Conservation (phyloP, 2,888 invertebrate species). For the Trichacis sp. region DNA sequence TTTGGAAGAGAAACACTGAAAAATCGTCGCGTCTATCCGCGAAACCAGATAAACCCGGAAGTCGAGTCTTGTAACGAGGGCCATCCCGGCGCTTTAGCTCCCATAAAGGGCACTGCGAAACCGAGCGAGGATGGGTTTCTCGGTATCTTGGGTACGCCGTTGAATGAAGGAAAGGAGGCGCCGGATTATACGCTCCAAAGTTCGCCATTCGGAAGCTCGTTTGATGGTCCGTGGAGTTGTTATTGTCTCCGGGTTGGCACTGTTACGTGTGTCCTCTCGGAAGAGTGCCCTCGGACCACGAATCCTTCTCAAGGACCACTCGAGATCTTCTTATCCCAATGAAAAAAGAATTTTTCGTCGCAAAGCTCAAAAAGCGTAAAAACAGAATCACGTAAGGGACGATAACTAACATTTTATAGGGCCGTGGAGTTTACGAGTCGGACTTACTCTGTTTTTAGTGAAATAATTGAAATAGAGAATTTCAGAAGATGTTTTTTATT, state of each 20-base stretch:
- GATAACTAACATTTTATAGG: too few relatives aligned
- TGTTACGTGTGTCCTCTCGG: conserved; percentile 38
- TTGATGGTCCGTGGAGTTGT: conserved; percentile 64
- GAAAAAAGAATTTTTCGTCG: too few relatives aligned
- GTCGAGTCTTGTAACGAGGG: conserved; percentile 36
- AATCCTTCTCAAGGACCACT: not conserved
- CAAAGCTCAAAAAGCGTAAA: too few relatives aligned
- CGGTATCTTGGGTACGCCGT: conserved; percentile 28
- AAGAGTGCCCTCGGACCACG: conserved; percentile 59
- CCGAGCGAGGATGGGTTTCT: conserved; percentile 44
- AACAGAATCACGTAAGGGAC: too few relatives aligned
- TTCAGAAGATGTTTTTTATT: too few relatives aligned
- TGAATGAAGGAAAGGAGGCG: conserved; percentile 49
- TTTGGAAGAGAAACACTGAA: not conserved
- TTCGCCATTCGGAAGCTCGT: conserved; percentile 65
- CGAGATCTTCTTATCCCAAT: conserved; percentile 3
- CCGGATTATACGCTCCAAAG: conserved; percentile 55
- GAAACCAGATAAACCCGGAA: conserved; percentile 32
- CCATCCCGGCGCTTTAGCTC: conserved; percentile 49
- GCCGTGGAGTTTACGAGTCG: too few relatives aligned
- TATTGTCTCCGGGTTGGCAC: conserved; percentile 61
- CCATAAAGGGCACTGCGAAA: conserved; percentile 56
- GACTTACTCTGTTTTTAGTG: too few relatives aligned
- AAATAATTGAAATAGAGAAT: too few relatives aligned
- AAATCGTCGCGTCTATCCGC: conserved; percentile 26